phyloP scores from a whole-genome alignment of 1,140 invertebrate species.

The Rhyacophila brunnea region DNA sequence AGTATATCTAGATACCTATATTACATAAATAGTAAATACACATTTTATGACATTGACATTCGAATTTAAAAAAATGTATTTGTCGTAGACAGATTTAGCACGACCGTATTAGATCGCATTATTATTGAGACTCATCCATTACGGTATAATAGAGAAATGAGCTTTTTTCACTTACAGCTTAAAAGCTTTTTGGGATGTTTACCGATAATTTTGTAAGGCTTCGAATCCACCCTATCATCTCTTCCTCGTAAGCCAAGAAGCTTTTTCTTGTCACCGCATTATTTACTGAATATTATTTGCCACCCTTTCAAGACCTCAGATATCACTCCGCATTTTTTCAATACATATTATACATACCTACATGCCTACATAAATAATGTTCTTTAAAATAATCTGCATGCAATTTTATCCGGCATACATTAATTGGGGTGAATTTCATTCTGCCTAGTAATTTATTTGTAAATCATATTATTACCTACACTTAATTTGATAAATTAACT shows the following conservation, averaged over 20 bases:
- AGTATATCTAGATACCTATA: no score
- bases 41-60: no score
- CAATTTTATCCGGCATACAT: no score
- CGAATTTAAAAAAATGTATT: no score
- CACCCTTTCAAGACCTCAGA: constrained; percentile 4
- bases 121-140: neutral
- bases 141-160: neutral
- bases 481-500: no score
- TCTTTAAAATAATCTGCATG: no score
- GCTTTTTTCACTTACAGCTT: constrained; percentile 1
- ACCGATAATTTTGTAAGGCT: constrained; percentile 11
- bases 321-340: neutral
- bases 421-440: no score
- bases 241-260: constrained; percentile 24
- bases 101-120: no score
- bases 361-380: neutral
- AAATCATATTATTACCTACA: no score
- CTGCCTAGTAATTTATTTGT: no score
- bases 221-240: constrained; percentile 3
- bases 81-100: no score
- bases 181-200: constrained; percentile 9
- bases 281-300: constrained; percentile 20
- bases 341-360: neutral
- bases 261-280: constrained; percentile 32
- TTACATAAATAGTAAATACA: no score